Percentiles rank a stretch among this genome's conserved stretches.
phyloP scores from a whole-genome alignment of 2,113 vertebrate species.

The Neodon shergylaensis region DNA sequence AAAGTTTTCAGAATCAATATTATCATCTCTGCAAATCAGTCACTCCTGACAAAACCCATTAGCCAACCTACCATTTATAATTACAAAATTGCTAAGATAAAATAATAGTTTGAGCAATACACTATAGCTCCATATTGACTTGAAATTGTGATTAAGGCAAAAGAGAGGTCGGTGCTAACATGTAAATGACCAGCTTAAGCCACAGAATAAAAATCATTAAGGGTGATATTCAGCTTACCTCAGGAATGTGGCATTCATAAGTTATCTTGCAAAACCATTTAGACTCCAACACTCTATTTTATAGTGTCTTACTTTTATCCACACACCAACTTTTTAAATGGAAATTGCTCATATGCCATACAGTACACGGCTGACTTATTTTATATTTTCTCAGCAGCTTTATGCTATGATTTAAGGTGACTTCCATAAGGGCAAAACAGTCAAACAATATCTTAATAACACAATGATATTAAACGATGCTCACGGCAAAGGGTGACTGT shows the following conservation, averaged over 20 bases:
- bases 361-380: slow-evolving; percentile 70
- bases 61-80: not conserved
- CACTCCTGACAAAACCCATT: not conserved
- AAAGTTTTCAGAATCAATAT: not conserved
- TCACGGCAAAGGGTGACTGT: slow-evolving; percentile 59
- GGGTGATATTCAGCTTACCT: slow-evolving; percentile 19
- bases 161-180: slow-evolving; percentile 5
- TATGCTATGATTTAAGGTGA: slow-evolving; percentile 73
- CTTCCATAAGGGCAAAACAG: slow-evolving; percentile 65
- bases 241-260: slow-evolving; percentile 37
- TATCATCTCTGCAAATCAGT: not conserved
- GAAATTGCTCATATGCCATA: slow-evolving; percentile 71
- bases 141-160: not conserved
- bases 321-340: slow-evolving; percentile 72
- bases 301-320: slow-evolving; percentile 74
- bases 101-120: not conserved
- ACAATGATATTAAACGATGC: slow-evolving; percentile 52
- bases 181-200: slow-evolving; percentile 49
- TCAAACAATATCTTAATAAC: slow-evolving; percentile 70
- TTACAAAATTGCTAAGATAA: slow-evolving; percentile 9
- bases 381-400: slow-evolving; percentile 79
- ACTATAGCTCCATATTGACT: not conserved
- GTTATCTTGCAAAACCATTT: slow-evolving; percentile 55
- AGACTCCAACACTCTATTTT: slow-evolving; percentile 62
- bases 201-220: slow-evolving; percentile 30